These are phyloP conservation scores for Cylindroiulus punctatus DNA, from an alignment of 2,888 invertebrate species.

Conservation along the genomic window DNA sequence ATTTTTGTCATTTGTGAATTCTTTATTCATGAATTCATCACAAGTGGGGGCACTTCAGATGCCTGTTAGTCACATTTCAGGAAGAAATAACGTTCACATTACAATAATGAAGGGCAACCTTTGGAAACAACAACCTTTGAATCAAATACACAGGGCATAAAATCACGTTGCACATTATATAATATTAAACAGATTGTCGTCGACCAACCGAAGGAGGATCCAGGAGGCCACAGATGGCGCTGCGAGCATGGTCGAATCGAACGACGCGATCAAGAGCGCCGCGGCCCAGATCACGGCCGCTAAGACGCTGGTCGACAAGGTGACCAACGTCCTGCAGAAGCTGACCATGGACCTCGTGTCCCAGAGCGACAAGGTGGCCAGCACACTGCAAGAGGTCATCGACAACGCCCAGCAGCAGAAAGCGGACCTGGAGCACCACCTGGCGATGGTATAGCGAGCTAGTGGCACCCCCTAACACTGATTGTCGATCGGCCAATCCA, in stretches of 20 bases:
- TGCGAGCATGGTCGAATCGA: background rate
- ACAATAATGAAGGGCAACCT: too few relatives aligned
- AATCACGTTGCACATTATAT: too few relatives aligned
- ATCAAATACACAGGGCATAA: too few relatives aligned
- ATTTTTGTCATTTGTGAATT: too few relatives aligned
- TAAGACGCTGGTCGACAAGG: background rate
- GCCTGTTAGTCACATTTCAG: too few relatives aligned
- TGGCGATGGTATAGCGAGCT: constrained; percentile 29
- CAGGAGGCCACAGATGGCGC: background rate
- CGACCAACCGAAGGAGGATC: background rate
- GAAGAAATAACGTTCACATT: too few relatives aligned
- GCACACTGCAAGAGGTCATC: background rate
- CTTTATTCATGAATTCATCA: too few relatives aligned
- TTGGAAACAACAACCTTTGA: too few relatives aligned
- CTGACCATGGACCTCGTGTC: background rate
- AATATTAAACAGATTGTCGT: background rate
- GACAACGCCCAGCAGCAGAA: constrained; percentile 23
- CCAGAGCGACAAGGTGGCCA: background rate
- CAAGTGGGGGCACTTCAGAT: too few relatives aligned
- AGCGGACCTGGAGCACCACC: constrained; percentile 29
- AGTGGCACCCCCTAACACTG: too few relatives aligned
- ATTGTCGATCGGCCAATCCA: too few relatives aligned
- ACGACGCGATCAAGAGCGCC: constrained; percentile 26
- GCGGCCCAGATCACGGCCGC: background rate
- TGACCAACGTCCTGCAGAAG: background rate